Percentiles rank a stretch among this genome's conserved stretches.
phyloP scores from a whole-genome alignment of 1,140 invertebrate species.

The Caenorhabditis briggsae region DNA sequence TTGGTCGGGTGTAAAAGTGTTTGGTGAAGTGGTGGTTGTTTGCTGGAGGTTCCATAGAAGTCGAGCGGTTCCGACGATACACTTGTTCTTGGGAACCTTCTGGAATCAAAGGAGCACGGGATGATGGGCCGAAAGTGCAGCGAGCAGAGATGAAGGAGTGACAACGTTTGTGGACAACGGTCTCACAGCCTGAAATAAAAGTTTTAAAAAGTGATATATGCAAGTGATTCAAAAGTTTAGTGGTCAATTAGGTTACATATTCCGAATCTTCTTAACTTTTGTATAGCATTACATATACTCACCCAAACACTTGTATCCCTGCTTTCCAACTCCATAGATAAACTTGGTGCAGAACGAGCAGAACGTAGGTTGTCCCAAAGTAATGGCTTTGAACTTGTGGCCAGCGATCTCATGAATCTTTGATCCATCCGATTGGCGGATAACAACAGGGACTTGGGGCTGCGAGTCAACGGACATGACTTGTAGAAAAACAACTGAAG shows the following conservation, averaged over 20 bases:
- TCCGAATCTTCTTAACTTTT: too few species aligned
- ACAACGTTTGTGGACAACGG: conserved; percentile 12
- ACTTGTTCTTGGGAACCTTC: neutral
- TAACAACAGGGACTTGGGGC: neutral
- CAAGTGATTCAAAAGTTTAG: too few species aligned
- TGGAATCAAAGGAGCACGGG: neutral
- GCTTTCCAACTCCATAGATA: conserved; percentile 62
- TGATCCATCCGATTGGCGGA: conserved; percentile 9
- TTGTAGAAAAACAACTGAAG: neutral
- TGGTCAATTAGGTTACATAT: too few species aligned
- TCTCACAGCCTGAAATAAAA: conserved; percentile 1
- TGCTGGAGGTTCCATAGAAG: neutral
- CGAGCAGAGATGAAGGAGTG: conserved; percentile 6
- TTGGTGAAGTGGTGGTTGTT: conserved; percentile 83
- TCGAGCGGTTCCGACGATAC: conserved; percentile 80
- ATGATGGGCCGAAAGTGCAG: conserved; percentile 28
- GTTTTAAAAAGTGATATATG: too few species aligned
- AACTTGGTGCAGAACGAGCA: conserved; percentile 66
- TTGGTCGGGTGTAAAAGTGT: conserved; percentile 94
- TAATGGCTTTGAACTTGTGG: conserved; percentile 46
- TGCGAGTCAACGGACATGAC: conserved; percentile 1
- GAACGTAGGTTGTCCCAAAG: conserved; percentile 60
- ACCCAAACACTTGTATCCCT: conserved; percentile 83
- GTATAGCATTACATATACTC: conserved; percentile 78
- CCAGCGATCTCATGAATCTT: conserved; percentile 45